Conservation (phyloP, 2,888 invertebrate genomes). For the Smittia aterrima region DNA sequence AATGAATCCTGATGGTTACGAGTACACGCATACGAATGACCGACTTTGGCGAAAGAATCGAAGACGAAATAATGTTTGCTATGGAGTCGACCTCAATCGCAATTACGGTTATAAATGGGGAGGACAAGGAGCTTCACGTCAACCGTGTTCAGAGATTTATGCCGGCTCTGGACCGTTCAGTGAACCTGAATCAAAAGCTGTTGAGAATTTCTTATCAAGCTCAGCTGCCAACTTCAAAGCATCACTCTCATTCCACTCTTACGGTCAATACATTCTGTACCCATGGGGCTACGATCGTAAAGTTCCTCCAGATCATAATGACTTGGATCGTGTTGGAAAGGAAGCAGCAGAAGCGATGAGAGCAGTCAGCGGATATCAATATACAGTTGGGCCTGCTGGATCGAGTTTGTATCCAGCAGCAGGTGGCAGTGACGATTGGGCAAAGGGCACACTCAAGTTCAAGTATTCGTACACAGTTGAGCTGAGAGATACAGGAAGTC, state of each 20-base stretch:
- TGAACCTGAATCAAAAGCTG: constrained; percentile 78
- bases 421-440: constrained; percentile 89
- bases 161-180: constrained; percentile 78
- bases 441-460: constrained; percentile 75
- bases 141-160: constrained; percentile 79
- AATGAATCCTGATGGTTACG: constrained; percentile 74
- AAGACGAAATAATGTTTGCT: constrained; percentile 55
- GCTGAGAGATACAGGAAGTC: constrained; percentile 77
- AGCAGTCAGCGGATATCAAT: constrained; percentile 60
- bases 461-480: constrained; percentile 90
- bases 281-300: constrained; percentile 82
- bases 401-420: constrained; percentile 75
- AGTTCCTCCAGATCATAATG: constrained; percentile 67
- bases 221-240: constrained; percentile 63
- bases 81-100: constrained; percentile 79
- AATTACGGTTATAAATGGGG: constrained; percentile 90
- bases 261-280: constrained; percentile 80
- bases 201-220: constrained; percentile 55
- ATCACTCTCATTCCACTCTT: constrained; percentile 78
- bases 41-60: constrained; percentile 83
- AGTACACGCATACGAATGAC: constrained; percentile 73
- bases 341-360: constrained; percentile 68
- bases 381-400: constrained; percentile 75
- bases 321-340: constrained; percentile 68
- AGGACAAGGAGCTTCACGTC: constrained; percentile 76